Evolutionary conservation across 2,888 invertebrate species (phyloP), one percentile per base, ranked within the genome.

Genomic region (Bombylius major): DNA sequence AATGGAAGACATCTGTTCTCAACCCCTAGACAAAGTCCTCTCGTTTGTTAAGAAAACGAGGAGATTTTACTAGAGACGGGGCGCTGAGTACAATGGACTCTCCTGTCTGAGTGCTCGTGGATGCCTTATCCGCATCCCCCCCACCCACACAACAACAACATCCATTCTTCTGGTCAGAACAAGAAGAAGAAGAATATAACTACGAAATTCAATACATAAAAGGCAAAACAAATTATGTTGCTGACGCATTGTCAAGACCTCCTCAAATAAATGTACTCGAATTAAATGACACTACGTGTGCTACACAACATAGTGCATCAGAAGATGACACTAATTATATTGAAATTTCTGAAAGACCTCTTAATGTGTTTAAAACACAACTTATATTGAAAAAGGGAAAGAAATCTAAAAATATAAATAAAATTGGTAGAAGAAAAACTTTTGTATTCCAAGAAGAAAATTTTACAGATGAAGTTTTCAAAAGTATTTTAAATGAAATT

Each of bases 181-280:
- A n/a, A n/a, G n/a, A n/a, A n/a, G n/a, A n/a, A n/a, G 62, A 62
- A 52, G 67, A 68, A 54, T 69, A 60, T 39, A 57, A 64, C 23
- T 63, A 62, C 32, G 57, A 62, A 42, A 57, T 57, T 8, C 51
- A 53, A 46, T 63, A 61, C 36, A 55, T 62, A 32, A 63, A 59
- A 46, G 56, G 63, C 14, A 56, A 56, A 50, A 23, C 47, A 3
- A 62, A 63, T 50, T 45, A 56, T 5, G 59, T 59, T 1, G 61
- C 58, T 14, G 60, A 62, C 47, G 56, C 52, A 33, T 47, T 61
- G 14, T 61, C 60, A 49, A 54, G 61, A n/a, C n/a, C n/a, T n/a
- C n/a, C n/a, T n/a, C n/a, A n/a, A n/a, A n/a, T n/a, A n/a, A n/a
- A n/a, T n/a, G n/a, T n/a, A n/a, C n/a, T n/a, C n/a, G n/a, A n/a